Evolutionary conservation across 30 jellyfish, hydroid and myxozoan genomes (phyloP), one percentile per base, ranked within the genome.

Genomic region (Pseudorhiza aurosa): DNA sequence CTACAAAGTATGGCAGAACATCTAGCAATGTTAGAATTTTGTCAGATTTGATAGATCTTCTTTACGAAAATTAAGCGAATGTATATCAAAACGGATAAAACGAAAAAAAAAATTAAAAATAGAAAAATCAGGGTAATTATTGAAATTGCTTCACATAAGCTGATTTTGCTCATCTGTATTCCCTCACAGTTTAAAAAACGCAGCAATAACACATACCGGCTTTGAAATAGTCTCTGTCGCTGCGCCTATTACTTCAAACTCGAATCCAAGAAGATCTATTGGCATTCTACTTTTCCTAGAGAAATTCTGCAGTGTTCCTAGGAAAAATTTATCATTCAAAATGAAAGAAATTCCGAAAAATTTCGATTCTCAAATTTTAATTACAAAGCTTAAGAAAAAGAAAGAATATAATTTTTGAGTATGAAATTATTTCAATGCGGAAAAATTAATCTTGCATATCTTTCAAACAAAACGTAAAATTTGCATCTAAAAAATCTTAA

Each of bases 301-400:
- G 51, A 55, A 84, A 57, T 84, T 84, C 62, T 84, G 95, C 28
- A 84, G 53, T 24, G 87, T 84, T 12, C 95, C 95, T 84, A 28
- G 3, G 58, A 56, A 56, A 18, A 22, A 22, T 18, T 39, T 39
- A 39, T 5, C 7, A 39, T 5, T 12, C 50, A n/a, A n/a, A n/a
- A n/a, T n/a, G n/a, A n/a, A 40, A 8, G 51, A 40, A 40, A 14
- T 40, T 40, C 10, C 51, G 14, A 40, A 5, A 14, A 5, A 40
- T 5, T 40, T 40, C 14, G 19, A 46, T 46, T 12, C 2, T 14
- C 60, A 46, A 46, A 46, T 8, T 14, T 46, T 14, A 11, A 4
- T 27, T 2, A 46, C 5, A 14, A 2, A 46, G 19, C 5, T 14
- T 46, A 8, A 46, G 19, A 4, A 11, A 6, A 11, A 12, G 15